These are phyloP conservation scores for Enteromius trimaculatus DNA, from an alignment of 2,797 vertebrate genomes.

Conservation along the genomic window DNA sequence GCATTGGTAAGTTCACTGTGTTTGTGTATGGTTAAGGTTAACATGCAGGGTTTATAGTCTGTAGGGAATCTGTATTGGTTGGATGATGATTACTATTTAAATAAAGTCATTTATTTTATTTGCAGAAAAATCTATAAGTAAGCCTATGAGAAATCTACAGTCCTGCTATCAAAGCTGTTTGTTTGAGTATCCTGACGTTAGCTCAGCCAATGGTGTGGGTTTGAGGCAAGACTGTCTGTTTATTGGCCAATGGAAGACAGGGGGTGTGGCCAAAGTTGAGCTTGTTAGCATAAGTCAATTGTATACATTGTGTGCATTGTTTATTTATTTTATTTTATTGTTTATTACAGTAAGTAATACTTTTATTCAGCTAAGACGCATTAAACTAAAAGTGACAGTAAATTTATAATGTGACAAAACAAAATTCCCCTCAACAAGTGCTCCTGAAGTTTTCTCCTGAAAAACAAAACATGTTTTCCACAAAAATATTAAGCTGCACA, in stretches of 20 bases:
- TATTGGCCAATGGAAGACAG: neutral
- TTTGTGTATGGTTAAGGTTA: too few relatives aligned
- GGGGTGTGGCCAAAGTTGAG: neutral
- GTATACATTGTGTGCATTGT: neutral
- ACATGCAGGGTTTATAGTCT: neutral
- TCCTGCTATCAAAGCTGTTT: neutral
- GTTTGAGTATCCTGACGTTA: neutral
- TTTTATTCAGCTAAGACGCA: neutral
- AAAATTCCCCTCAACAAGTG: neutral
- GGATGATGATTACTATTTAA: neutral
- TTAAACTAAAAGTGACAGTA: neutral
- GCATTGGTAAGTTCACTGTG: conserved; percentile 25
- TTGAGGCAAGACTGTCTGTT: neutral
- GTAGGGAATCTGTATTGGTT: neutral
- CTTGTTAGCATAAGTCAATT: neutral
- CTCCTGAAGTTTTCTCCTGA: neutral
- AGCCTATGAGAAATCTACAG: neutral
- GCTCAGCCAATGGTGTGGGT: too few relatives aligned
- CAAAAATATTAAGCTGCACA: neutral
- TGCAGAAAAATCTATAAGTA: neutral
- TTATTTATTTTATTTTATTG: too few relatives aligned
- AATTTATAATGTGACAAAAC: neutral
- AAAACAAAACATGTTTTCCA: neutral
- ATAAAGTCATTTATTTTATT: neutral
- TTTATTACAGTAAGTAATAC: neutral